These are phyloP conservation scores for Drosophila rufa DNA, from an alignment of 1,140 invertebrate species.

Conservation along the genomic window DNA sequence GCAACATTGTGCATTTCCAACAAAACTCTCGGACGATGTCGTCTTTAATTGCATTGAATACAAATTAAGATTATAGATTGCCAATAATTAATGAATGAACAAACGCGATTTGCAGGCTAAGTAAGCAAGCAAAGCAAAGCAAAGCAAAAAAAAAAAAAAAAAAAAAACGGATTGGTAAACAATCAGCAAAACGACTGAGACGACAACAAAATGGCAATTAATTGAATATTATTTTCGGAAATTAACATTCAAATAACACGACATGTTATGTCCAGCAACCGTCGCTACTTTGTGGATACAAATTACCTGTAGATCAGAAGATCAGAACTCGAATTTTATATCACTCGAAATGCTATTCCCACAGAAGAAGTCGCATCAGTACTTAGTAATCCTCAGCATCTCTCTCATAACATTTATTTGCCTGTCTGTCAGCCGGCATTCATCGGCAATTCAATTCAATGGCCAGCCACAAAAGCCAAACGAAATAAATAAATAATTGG, in stretches of 20 bases:
- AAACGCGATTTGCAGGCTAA: slow-evolving; percentile 18
- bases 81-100: slow-evolving; percentile 75
- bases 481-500: slow-evolving; percentile 82
- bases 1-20: slow-evolving; percentile 41
- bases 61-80: slow-evolving; percentile 67
- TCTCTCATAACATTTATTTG: slow-evolving; percentile 43
- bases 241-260: slow-evolving; percentile 53
- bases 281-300: slow-evolving; percentile 2
- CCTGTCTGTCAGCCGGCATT: slow-evolving; percentile 18
- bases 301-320: not conserved
- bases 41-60: slow-evolving; percentile 76
- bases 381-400: slow-evolving; percentile 27
- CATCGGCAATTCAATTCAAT: slow-evolving; percentile 41
- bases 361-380: slow-evolving; percentile 1
- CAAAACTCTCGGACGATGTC: slow-evolving; percentile 47
- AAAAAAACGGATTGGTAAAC: slow-evolving; percentile 29
- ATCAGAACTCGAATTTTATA: not conserved
- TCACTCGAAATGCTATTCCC: not conserved
- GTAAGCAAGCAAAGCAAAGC: not conserved
- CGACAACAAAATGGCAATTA: slow-evolving; percentile 74
- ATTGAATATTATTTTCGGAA: slow-evolving; percentile 66
- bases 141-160: not conserved
- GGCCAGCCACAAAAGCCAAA: slow-evolving; percentile 57
- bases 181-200: slow-evolving; percentile 59
- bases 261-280: slow-evolving; percentile 10